Evolutionary conservation across 2,888 invertebrate genomes (phyloP).

Genomic region (Aspidiotus destructor): DNA sequence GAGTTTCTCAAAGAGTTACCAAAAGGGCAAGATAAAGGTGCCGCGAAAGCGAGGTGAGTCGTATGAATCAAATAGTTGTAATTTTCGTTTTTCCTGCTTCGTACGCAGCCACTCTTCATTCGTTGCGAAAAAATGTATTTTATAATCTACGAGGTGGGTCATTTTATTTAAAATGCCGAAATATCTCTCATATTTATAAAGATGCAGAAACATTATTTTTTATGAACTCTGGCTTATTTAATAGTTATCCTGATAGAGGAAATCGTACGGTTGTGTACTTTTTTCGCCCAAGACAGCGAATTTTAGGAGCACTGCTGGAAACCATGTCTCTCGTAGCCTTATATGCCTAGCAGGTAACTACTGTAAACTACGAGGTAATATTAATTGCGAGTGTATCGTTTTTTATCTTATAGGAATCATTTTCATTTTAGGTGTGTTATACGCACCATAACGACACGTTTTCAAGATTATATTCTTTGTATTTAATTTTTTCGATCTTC

Average conservation of each 20-base stretch:
- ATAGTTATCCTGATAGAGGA: constrained; percentile 29
- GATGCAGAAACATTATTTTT: constrained; percentile 14
- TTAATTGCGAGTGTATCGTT: constrained; percentile 15
- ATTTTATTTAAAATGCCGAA: no score
- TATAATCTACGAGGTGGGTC: no score
- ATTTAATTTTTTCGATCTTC: no score
- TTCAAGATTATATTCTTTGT: no score
- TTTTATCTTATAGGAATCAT: neutral
- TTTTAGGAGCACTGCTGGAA: constrained; percentile 23
- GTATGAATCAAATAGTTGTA: neutral
- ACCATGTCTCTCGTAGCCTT: constrained; percentile 8
- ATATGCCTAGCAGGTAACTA: constrained; percentile 22
- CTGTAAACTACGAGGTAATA: constrained; percentile 14
- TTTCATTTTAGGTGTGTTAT: no score
- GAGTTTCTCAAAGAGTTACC: constrained; percentile 55
- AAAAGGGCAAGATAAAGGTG: constrained; percentile 38
- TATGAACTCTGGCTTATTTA: constrained; percentile 28
- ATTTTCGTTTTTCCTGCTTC: neutral
- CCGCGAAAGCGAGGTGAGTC: constrained; percentile 37
- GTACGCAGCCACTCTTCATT: no score
- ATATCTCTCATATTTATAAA: no score
- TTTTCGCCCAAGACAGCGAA: constrained; percentile 20
- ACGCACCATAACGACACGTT: no score
- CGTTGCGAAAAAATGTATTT: no score
- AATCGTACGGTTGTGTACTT: constrained; percentile 25